Evolutionary conservation across 1,140 invertebrate genomes (phyloP).

Genomic region (Medauroidea extradentata): DNA sequence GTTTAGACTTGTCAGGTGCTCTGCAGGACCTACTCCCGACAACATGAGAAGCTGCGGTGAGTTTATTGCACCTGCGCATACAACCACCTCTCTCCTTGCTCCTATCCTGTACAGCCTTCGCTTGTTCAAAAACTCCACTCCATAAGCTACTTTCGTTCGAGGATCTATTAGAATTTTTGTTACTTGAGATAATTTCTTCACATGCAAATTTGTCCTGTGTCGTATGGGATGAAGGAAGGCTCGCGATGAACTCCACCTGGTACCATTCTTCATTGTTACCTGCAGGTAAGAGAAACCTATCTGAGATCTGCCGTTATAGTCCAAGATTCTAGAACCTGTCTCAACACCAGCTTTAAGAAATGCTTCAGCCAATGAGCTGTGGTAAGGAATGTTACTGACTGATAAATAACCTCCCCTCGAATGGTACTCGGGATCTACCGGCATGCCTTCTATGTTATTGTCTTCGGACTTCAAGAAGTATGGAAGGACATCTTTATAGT

Average conservation of each 20-base stretch:
- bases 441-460: neutral
- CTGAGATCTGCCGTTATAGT: neutral
- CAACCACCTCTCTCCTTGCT: conserved; percentile 37
- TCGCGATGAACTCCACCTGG: neutral
- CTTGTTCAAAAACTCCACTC: conserved; percentile 58
- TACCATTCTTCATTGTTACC: neutral
- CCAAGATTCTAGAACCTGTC: neutral
- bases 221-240: neutral
- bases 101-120: neutral
- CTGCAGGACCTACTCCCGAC: conserved; percentile 44
- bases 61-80: conserved; percentile 37
- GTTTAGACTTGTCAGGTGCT: conserved; percentile 29
- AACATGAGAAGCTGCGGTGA: too few relatives aligned
- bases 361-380: neutral
- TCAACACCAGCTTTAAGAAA: neutral
- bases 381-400: neutral
- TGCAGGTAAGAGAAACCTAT: neutral
- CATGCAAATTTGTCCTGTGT: neutral
- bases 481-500: conserved; percentile 45
- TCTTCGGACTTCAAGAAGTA: conserved; percentile 33
- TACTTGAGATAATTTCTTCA: conserved; percentile 35
- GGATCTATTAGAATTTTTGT: conserved; percentile 64
- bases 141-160: conserved; percentile 52
- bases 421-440: neutral
- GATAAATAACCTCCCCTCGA: neutral